Percentiles rank a stretch among this genome's conserved stretches.
Evolutionary conservation across 2,797 vertebrate genomes (phyloP).

Genomic region (Cottoperca gobio): DNA sequence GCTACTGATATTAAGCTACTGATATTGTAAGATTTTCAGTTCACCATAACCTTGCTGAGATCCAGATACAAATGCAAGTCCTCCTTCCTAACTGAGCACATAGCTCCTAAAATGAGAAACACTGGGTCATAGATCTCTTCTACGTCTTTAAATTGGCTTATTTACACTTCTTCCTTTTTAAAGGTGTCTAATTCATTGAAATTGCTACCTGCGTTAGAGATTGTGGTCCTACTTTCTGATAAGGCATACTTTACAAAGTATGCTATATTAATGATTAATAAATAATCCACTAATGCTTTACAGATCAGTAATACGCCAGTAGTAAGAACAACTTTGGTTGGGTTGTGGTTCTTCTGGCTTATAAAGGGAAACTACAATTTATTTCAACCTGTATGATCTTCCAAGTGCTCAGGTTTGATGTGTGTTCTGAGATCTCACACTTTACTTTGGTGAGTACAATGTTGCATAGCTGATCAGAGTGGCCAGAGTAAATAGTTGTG

Average conservation of each 20-base stretch:
- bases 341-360: not conserved
- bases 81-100: conserved; percentile 12
- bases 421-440: not conserved
- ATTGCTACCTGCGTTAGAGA: not conserved
- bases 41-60: conserved; percentile 16
- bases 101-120: conserved; percentile 26
- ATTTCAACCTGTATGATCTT: not conserved
- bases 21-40: conserved; percentile 46
- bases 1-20: conserved; percentile 64
- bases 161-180: conserved; percentile 4
- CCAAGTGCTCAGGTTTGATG: not conserved
- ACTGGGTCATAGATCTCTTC: conserved; percentile 1
- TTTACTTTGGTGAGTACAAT: not conserved
- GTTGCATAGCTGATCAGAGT: not conserved
- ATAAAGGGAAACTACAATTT: not conserved
- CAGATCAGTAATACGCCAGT: not conserved
- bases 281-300: not conserved
- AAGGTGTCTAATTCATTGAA: conserved; percentile 3
- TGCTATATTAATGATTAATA: conserved; percentile 9
- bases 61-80: conserved; percentile 2
- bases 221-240: conserved; percentile 20
- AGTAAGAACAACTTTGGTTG: not conserved
- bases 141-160: not conserved
- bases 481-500: not conserved
- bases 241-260: not conserved